These are phyloP conservation scores for Chymomyza costata DNA, from an alignment of 1,140 invertebrate species.

Conservation along the genomic window DNA sequence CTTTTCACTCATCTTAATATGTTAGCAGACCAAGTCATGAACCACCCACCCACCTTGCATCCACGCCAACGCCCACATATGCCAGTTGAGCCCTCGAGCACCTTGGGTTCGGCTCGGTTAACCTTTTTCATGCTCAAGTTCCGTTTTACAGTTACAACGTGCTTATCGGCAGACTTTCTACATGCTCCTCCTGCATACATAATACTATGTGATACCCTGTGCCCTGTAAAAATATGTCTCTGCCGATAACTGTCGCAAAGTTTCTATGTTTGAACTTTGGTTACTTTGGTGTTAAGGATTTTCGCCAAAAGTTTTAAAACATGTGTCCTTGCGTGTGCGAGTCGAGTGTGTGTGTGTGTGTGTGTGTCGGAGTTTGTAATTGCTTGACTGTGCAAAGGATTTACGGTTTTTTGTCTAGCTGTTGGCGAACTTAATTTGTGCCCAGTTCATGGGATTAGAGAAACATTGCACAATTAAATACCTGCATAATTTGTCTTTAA, in stretches of 20 bases:
- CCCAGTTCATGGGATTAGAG: no score
- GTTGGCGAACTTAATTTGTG: no score
- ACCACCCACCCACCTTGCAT: conserved; percentile 7
- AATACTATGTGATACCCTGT: neutral
- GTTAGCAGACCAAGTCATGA: conserved; percentile 7
- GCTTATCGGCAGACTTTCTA: conserved; percentile 10
- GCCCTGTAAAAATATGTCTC: conserved; percentile 45
- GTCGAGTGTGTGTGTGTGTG: no score
- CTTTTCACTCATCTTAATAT: conserved; percentile 39
- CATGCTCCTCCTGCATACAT: conserved; percentile 3
- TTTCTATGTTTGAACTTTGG: conserved; percentile 54
- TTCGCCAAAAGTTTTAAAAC: conserved; percentile 37
- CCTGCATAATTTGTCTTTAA: no score
- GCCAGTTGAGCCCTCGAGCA: conserved; percentile 15
- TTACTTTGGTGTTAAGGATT: conserved; percentile 50
- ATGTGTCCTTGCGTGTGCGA: conserved; percentile 15
- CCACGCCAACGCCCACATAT: conserved; percentile 27
- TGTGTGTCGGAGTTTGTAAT: no score
- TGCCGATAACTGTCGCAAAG: conserved; percentile 36
- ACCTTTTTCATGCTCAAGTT: conserved; percentile 28
- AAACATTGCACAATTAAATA: no score
- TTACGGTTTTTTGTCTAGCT: no score
- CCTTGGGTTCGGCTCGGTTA: conserved; percentile 60
- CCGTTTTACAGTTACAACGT: no score
- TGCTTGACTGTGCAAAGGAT: no score